Conservation (phyloP, 2,888 invertebrate genomes). For the Phoenoteleia sp. region DNA sequence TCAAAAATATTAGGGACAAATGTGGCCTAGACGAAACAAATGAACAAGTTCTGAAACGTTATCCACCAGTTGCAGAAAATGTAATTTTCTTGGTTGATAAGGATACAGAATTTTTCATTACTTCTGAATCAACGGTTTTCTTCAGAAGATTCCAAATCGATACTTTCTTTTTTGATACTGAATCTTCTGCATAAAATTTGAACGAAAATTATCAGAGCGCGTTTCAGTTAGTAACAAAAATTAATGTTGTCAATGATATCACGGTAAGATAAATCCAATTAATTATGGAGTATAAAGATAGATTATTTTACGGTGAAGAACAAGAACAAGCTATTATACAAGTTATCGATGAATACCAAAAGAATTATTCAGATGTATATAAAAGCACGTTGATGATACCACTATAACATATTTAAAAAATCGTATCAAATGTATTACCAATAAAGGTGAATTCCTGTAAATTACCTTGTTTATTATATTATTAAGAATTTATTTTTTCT, state of each 20-base stretch:
- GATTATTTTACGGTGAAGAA: constrained; percentile 33
- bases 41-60: constrained; percentile 16
- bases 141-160: constrained; percentile 31
- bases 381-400: constrained; percentile 6
- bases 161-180: constrained; percentile 41
- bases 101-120: constrained; percentile 6
- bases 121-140: not conserved
- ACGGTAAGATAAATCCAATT: constrained; percentile 46
- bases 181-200: constrained; percentile 27
- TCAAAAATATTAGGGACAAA: constrained; percentile 24
- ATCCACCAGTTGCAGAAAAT: not conserved
- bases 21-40: constrained; percentile 3
- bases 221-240: constrained; percentile 15
- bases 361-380: not conserved
- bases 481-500: too few species aligned
- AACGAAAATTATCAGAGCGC: constrained; percentile 42
- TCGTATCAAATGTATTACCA: too few species aligned
- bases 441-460: too few species aligned
- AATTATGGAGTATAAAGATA: constrained; percentile 44
- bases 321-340: constrained; percentile 33
- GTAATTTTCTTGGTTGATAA: constrained; percentile 17
- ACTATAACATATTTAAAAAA: too few species aligned
- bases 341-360: constrained; percentile 3
- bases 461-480: too few species aligned
- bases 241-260: constrained; percentile 53